Base-by-base conservation (phyloP, 1,140 invertebrate species). In the Zaprionus nigranus region DNA sequence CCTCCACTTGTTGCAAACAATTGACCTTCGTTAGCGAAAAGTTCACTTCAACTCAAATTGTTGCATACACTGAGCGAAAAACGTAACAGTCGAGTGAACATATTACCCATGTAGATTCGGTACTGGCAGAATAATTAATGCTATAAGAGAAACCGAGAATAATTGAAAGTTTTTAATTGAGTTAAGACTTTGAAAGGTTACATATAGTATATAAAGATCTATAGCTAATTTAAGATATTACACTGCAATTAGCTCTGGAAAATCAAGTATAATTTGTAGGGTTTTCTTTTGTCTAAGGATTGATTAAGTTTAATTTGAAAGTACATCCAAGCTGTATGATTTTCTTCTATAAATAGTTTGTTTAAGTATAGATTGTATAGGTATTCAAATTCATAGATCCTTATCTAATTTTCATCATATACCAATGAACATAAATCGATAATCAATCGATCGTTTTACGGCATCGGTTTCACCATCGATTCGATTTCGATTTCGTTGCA, bases 21-120 rank as follows among this genome's bases (percentile, higher is more conserved):
- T 74, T 86, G 83, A 88, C 83, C 83, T 86, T 86, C 83, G 81
- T 78, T 81, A 78, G 78, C 80, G 46, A 68, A 84, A 84, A 84
- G 82, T 84, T 84, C 82, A 84, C 75, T 63, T 83, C 61, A 73
- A 53, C 74, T 81, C 56, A 75, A 75, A 69, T 79, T 63, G 68
- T 86, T 77, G 70, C 70, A 82, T 68, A 74, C 58, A 63, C 59
- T 63, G 17, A 36, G 13, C 64, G 17, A 57, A 64, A 17, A 3
- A 24, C 7, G 46, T 17, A 2, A 49, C 46, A 24, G 46, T 49
- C 3, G 20, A 54, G 26, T 54, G 22, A 7, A 28, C 5, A 22
- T 34, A 51, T 51, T 5, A n/a, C 15, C 11, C 24, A n/a, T 24
- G 11, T 24, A n/a, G 24, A 20, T 20, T 5, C 22, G 20, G 5